Conservation (phyloP, 2,888 invertebrate species). For the Uloborus plumipes region DNA sequence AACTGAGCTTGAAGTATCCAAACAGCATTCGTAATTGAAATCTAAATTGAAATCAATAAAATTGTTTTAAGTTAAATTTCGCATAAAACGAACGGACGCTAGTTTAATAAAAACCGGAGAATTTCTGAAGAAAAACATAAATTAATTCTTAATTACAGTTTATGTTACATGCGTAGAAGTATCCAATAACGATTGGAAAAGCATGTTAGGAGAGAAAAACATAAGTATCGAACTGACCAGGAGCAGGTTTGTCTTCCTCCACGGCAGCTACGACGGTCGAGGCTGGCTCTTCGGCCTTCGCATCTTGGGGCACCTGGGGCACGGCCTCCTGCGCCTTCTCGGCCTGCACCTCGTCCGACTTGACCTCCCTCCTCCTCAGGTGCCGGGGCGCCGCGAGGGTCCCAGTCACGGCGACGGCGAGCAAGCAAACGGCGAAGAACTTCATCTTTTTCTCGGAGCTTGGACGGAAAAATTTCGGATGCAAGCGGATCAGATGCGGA, state of each 20-base stretch:
- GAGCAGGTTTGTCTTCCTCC: not conserved
- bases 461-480: constrained; percentile 13
- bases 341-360: constrained; percentile 23
- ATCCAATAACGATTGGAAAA: too few species aligned
- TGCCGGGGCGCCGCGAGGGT: constrained; percentile 19
- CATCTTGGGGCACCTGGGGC: constrained; percentile 11
- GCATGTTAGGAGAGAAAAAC: not conserved
- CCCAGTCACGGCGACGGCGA: constrained; percentile 15
- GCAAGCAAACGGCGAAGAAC: constrained; percentile 19
- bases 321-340: constrained; percentile 29
- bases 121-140: too few species aligned
- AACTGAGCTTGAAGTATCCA: too few species aligned
- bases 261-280: not conserved
- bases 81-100: too few species aligned
- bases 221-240: not conserved
- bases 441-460: constrained; percentile 21
- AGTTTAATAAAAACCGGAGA: too few species aligned
- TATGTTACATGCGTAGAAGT: too few species aligned
- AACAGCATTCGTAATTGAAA: too few species aligned
- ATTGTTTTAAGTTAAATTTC: too few species aligned
- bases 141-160: too few species aligned
- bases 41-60: too few species aligned
- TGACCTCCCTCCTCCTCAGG: constrained; percentile 7
- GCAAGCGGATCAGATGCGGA: not conserved
- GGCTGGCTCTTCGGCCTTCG: not conserved